Percentiles rank a stretch among this genome's conserved stretches.
Conservation (phyloP, 2,888 invertebrate species). For the Leptinotarsa haldemani region DNA sequence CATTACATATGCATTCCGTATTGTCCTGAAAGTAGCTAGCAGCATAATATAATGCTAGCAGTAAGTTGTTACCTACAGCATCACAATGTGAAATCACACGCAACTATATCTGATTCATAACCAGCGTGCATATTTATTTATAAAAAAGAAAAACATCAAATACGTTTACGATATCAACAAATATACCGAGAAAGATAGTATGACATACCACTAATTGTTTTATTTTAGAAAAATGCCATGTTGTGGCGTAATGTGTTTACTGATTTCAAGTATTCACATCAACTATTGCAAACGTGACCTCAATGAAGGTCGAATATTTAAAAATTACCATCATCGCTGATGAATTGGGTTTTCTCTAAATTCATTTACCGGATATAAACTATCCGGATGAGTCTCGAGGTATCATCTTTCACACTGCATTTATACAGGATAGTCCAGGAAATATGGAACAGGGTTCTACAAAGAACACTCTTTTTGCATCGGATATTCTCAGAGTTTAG, state of each 20-base stretch:
- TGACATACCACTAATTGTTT: background rate
- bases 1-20: no score
- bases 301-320: background rate
- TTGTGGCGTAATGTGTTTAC: background rate
- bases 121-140: background rate
- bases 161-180: background rate
- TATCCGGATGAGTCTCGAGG: no score
- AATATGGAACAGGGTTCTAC: no score
- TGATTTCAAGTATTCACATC: background rate
- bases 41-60: no score
- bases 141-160: background rate
- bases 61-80: no score
- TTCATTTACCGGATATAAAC: background rate
- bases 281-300: background rate
- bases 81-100: no score
- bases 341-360: background rate
- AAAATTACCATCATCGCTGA: background rate
- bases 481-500: no score
- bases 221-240: background rate
- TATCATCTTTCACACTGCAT: no score
- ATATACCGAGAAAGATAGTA: background rate
- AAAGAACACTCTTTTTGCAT: no score
- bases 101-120: no score
- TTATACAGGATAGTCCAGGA: no score
- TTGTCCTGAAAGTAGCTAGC: no score